A percentile compares a stretch with the other conserved stretches of the same genome.
These are phyloP conservation scores for Gopherus evgoodei DNA, from an alignment of 2,113 vertebrate genomes.

Conservation along the genomic window DNA sequence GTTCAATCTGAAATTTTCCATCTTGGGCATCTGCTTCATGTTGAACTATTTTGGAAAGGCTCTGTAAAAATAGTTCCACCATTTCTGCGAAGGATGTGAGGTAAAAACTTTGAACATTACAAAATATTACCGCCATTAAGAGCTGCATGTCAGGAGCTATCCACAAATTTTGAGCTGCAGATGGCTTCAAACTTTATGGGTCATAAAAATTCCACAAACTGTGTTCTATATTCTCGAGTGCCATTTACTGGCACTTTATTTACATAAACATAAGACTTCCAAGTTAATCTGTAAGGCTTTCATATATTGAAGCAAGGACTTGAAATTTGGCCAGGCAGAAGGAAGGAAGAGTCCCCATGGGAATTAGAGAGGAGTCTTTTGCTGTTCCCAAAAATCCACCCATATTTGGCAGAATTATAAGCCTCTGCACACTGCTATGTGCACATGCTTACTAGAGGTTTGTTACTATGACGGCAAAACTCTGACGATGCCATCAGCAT, in stretches of 20 bases:
- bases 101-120: not conserved
- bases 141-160: not conserved
- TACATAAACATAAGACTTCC: not conserved
- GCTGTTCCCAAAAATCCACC: not conserved
- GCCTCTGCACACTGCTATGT: not conserved
- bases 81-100: not conserved
- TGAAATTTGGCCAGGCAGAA: not conserved
- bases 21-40: not conserved
- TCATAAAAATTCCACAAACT: not conserved
- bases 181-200: not conserved
- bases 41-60: not conserved
- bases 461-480: not conserved
- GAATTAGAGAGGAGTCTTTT: not conserved
- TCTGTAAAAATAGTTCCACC: not conserved
- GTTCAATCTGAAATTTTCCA: not conserved
- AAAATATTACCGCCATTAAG: not conserved
- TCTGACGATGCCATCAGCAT: not conserved
- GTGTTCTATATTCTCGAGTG: rapidly evolving
- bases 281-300: not conserved
- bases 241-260: not conserved
- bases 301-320: not conserved
- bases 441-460: not conserved
- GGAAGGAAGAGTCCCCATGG: not conserved
- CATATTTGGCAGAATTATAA: not conserved
- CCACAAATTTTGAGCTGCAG: not conserved